Evolutionary conservation across 2,797 vertebrate genomes (phyloP), one percentile per base, ranked within the genome.

Genomic region (Tauraco hartlaubi): DNA sequence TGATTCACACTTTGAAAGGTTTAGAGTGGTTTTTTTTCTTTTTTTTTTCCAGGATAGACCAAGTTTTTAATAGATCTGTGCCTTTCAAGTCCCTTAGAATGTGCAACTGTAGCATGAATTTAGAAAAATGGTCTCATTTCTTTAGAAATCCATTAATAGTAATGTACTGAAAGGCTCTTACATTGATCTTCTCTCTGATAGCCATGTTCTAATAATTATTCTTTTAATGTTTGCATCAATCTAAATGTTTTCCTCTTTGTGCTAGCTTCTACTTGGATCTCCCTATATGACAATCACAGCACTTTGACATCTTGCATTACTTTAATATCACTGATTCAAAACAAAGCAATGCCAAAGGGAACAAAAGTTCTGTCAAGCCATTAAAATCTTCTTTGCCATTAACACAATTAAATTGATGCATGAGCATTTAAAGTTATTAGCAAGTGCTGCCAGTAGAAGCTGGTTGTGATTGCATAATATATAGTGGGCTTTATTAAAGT

Each of bases 181-280:
- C 77, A 80, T 87, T 96, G 77, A 96, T 90, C 92, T 95, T 74
- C 61, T 75, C 69, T 66, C 33, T 86, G 88, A 96, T 96, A 97
- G 71, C 63, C 86, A 39, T 87, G 90, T 88, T 90, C 88, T 92
- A 94, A 90, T 93, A 93, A 85, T 95, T 96, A 91, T 94, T 96
- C 93, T 94, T 97, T 96, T 96, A 96, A 97, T 94, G 92, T 94
- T 97, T 96, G 90, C 80, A 95, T 95, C 94, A 96, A 96, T 97
- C 94, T 97, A 84, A 87, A 67, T 97, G 94, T 97, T 97, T 98
- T 97, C 72, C 51, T 88, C 88, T 94, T 95, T 97, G 91, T 96
- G 89, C 66, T 90, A 22, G 9, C 68, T 97, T 85, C 68, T 96
- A 72, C 87, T 97, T 97, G 89, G 77, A 83, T 95, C 84, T 97